A percentile compares a stretch with the other conserved stretches of the same genome.
These are phyloP conservation scores for Coleophora deauratella DNA, from an alignment of 2,888 invertebrate species.

Conservation along the genomic window DNA sequence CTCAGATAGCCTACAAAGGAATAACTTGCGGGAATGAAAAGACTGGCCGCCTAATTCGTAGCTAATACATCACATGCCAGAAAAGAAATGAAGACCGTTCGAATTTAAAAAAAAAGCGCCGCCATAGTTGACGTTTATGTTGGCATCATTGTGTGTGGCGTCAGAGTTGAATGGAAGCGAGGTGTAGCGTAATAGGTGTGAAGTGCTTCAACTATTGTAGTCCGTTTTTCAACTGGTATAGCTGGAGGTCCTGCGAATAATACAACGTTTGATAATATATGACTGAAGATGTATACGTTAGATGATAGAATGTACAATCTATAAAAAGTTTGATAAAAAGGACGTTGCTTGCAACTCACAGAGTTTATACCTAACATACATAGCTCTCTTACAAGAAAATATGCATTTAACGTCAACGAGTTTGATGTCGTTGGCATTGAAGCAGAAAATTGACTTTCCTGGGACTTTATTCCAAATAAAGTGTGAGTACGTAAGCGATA, in stretches of 20 bases:
- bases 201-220: constrained; percentile 59
- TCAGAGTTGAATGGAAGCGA: constrained; percentile 56
- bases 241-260: constrained; percentile 36
- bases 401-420: no score
- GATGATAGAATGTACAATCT: background rate
- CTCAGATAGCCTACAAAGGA: constrained; percentile 40
- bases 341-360: no score
- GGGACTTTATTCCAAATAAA: no score
- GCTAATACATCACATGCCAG: constrained; percentile 63
- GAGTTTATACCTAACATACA: no score
- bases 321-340: background rate
- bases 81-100: constrained; percentile 51
- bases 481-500: no score
- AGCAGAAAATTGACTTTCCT: no score
- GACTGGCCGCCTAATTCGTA: constrained; percentile 63
- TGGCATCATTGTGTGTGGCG: constrained; percentile 65
- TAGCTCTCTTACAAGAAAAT: no score
- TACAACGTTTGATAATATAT: constrained; percentile 24
- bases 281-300: constrained; percentile 4
- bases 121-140: constrained; percentile 63
- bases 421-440: no score
- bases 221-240: constrained; percentile 45
- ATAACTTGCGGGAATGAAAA: constrained; percentile 39
- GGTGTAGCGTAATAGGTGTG: constrained; percentile 69
- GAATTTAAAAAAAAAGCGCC: constrained; percentile 48